Percentiles rank a stretch among this genome's conserved stretches.
These are phyloP conservation scores for Capreolus pygargus DNA, from an alignment of 2,113 vertebrate genomes.

Conservation along the genomic window DNA sequence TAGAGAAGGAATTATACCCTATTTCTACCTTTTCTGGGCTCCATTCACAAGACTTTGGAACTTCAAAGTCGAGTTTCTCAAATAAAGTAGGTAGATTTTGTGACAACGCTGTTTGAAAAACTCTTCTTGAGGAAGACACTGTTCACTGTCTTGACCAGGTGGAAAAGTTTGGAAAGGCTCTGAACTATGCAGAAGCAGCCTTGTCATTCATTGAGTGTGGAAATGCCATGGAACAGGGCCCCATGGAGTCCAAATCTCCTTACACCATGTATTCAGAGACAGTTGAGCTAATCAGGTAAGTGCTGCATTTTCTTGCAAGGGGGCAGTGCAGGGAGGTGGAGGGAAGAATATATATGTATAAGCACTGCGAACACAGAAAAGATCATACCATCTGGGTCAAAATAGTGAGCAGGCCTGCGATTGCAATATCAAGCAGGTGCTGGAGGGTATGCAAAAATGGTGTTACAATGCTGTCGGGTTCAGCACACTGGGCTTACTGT, in stretches of 20 bases:
- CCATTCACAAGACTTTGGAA: conserved; percentile 40
- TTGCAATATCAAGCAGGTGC: background rate
- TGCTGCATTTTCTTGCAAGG: background rate
- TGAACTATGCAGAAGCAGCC: conserved; percentile 97
- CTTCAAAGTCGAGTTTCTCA: conserved; percentile 21
- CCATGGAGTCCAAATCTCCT: conserved; percentile 96
- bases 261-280: conserved; percentile 99
- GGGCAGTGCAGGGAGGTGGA: rapidly evolving
- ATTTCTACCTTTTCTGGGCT: background rate
- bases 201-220: conserved; percentile 98
- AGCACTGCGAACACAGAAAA: background rate
- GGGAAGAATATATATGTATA: background rate
- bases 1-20: background rate
- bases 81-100: background rate
- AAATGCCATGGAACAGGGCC: conserved; percentile 98
- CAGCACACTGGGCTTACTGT: background rate
- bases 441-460: background rate
- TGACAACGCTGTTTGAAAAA: conserved; percentile 26
- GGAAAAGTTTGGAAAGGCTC: conserved; percentile 96
- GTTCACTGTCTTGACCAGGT: conserved; percentile 83
- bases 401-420: background rate
- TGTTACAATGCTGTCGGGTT: background rate
- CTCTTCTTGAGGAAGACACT: conserved; percentile 15
- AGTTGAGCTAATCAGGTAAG: conserved; percentile 96
- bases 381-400: background rate